phyloP scores from a whole-genome alignment of 2,888 invertebrate species.

The Athalia cordata region DNA sequence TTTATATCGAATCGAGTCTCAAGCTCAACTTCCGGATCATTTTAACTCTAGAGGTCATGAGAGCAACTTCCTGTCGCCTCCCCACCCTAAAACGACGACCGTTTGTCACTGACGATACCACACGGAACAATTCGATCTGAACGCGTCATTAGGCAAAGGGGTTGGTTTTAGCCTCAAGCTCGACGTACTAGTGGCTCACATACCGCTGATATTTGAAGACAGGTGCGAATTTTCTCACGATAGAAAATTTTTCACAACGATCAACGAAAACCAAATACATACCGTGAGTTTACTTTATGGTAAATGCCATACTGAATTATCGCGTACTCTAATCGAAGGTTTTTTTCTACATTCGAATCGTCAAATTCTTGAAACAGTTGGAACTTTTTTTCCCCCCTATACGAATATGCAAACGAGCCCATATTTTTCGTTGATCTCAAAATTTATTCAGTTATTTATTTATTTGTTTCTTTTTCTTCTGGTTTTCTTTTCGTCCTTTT shows the following conservation, averaged over 20 bases:
- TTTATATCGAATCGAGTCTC: slow-evolving; percentile 28
- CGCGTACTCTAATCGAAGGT: too few species aligned
- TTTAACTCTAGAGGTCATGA: not conserved
- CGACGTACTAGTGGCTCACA: not conserved
- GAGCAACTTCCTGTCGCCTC: not conserved
- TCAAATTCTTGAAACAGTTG: too few species aligned
- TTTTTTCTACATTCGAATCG: too few species aligned
- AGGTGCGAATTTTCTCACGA: too few species aligned
- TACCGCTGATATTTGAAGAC: not conserved
- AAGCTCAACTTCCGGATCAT: slow-evolving; percentile 23
- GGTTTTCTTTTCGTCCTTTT: too few species aligned
- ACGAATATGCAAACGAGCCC: too few species aligned
- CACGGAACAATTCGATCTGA: not conserved
- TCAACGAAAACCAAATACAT: not conserved
- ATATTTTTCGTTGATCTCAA: too few species aligned
- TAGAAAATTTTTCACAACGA: not conserved
- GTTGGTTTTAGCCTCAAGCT: not conserved
- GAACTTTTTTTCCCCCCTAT: too few species aligned
- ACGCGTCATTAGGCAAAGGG: slow-evolving; percentile 32
- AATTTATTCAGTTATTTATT: too few species aligned
- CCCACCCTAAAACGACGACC: not conserved
- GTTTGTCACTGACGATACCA: slow-evolving; percentile 36
- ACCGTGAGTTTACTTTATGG: too few species aligned
- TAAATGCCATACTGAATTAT: too few species aligned
- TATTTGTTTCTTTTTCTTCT: too few species aligned